These are phyloP conservation scores for Pyrrhosoma nymphula DNA, from an alignment of 2,888 invertebrate species.

Conservation along the genomic window DNA sequence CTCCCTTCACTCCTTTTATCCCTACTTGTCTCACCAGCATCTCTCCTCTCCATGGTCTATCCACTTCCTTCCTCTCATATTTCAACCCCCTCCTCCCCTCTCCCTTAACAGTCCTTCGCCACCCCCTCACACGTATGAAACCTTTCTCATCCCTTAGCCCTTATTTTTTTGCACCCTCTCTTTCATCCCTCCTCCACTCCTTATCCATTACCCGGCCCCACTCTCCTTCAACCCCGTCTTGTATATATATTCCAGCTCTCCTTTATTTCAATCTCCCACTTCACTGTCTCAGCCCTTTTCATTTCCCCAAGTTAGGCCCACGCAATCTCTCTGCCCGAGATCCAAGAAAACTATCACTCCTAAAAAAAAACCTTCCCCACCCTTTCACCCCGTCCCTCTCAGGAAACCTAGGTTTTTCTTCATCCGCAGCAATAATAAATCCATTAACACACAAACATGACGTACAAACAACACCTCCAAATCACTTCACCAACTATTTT, in stretches of 20 bases:
- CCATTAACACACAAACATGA: no score
- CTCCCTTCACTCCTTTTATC: background rate
- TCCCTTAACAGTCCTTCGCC: background rate
- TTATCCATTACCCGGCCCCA: background rate
- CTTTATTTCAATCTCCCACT: conserved; percentile 20
- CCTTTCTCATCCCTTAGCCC: background rate
- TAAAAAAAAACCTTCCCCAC: background rate
- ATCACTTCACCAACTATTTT: no score
- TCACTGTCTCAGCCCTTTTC: conserved; percentile 8
- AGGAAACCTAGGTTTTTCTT: no score
- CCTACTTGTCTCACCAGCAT: background rate
- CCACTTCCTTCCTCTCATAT: background rate
- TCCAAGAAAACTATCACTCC: background rate
- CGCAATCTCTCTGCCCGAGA: background rate
- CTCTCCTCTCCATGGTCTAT: background rate
- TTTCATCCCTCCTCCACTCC: background rate
- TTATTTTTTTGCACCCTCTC: background rate
- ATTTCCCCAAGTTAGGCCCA: background rate
- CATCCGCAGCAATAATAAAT: no score
- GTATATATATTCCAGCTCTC: background rate
- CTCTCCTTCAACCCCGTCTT: background rate
- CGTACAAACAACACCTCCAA: no score
- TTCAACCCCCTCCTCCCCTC: background rate
- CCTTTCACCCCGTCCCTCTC: background rate
- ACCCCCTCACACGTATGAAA: background rate